Conservation (phyloP, 2,797 vertebrate species). For the Erithacus rubecula region DNA sequence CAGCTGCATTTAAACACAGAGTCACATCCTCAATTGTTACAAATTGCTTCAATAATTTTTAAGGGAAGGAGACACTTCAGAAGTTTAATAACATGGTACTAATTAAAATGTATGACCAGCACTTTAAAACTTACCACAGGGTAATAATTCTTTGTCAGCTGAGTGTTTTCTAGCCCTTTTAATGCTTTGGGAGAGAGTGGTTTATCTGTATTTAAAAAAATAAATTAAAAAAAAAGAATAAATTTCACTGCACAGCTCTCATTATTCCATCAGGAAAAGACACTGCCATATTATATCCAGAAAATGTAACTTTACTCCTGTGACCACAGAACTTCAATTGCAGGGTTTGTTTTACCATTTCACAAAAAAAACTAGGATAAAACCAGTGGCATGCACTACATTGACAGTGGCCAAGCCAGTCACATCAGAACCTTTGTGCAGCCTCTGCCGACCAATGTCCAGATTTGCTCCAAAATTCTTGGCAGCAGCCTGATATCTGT, state of each 20-base stretch:
- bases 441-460: neutral
- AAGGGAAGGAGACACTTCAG: slow-evolving; percentile 11
- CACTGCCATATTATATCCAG: neutral
- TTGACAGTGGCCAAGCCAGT: fast-evolving
- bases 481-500: neutral
- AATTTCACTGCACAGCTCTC: neutral
- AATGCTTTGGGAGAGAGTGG: slow-evolving; percentile 90
- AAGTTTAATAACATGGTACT: slow-evolving; percentile 22
- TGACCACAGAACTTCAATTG: neutral
- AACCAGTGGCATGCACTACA: fast-evolving
- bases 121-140: slow-evolving; percentile 84
- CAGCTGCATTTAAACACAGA: slow-evolving; percentile 11
- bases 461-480: neutral
- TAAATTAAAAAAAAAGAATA: slow-evolving; percentile 4
- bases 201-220: slow-evolving; percentile 81
- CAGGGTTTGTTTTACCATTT: neutral
- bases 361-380: neutral
- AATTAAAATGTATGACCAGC: slow-evolving; percentile 38
- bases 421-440: fast-evolving
- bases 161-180: slow-evolving; percentile 83
- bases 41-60: slow-evolving; percentile 9
- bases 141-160: slow-evolving; percentile 97
- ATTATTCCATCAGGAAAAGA: neutral
- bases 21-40: neutral
- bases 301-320: neutral